Evolutionary conservation across 2,113 vertebrate genomes (phyloP), one percentile per base, ranked within the genome.

Genomic region (Porphyrio hochstetteri): DNA sequence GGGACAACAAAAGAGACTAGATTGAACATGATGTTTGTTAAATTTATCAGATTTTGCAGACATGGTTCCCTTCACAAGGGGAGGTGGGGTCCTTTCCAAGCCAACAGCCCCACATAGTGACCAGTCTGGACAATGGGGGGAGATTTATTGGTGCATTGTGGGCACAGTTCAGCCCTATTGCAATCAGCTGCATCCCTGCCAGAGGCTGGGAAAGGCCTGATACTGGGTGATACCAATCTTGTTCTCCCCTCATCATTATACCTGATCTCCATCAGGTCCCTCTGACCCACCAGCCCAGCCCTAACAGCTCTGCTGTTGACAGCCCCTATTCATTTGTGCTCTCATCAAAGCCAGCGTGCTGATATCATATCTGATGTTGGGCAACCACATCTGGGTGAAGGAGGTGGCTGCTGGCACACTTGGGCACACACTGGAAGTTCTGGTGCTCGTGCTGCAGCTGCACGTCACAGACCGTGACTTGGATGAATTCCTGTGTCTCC

Each of bases 391-490:
- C 61, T 31, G 29, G 82, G 71, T 42, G 48, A n/a, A 36, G 55
- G 69, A 21, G 64, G 40, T 40, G 42, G 35, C 63, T 83, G 81
- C 57, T 44, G 24, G 70, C 55, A 33, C 48, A 9, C 4, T 2
- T 70, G 46, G 63, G 42, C 10, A 1, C 36, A 16, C 1, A 1
- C 11, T 17, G 72, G 70, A 20, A 69, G 0, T 48, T 29, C 78
- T 46, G 72, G 33, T 74, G 28, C 72, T 64, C 0, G 8, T 71
- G 89, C 93, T 92, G 80, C 13, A 16, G 4, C 33, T 3, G 9
- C 16, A 10, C 0, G 0, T 31, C 63, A 53, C 33, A 4, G 4
- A 31, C 11, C 38, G 4, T 0, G 1, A 4, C 56, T 75, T 84
- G 95, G 93, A 91, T 35, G 61, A 11, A 8, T 78, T 76, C 83